Evolutionary conservation across 2,113 vertebrate genomes (phyloP), one percentile per base, ranked within the genome.

Genomic region (Hoplias malabaricus): DNA sequence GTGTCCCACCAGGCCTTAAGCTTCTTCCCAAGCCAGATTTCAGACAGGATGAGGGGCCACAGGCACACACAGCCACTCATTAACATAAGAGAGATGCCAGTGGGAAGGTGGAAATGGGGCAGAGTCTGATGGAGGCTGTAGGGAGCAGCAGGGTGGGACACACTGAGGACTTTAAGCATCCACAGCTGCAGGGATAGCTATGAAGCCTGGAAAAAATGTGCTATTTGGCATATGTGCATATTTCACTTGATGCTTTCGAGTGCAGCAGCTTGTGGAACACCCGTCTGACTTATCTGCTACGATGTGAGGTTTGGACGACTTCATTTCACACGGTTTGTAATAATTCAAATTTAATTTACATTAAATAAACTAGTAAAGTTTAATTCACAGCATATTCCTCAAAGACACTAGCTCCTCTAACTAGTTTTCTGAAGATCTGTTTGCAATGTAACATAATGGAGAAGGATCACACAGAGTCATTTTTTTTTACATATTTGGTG

Each of bases 21-120:
- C 36, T 48, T 62, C 67, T 81, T 81, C 76, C 63, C 59, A 46
- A 62, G 67, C 62, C 57, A 63, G 72, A 65, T 67, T 38, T 63
- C 33, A 53, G 16, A 75, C 67, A 80, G 40, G 42, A 34, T 56
- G 68, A 33, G 23, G 62, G 54, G 23, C 56, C 69, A 43, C 40
- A 38, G 27, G n/a, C 40, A 40, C 70, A 46, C 46, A 71, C 69
- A 74, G 67, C 67, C 56, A 76, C 75, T 72, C 59, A 84, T 80
- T 78, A 82, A 71, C 71, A 67, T 71, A 66, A 73, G 67, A 27
- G 50, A n/a, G 19, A 50, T 56, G 57, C 14, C 0, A 19, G 16
- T 33, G 36, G 19, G 5, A 31, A 77, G 31, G 38, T n/a, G 34
- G 67, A 66, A 74, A 25, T 40, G 46, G 31, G 63, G 56, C 11